Evolutionary conservation across 2,113 vertebrate species (phyloP).

Genomic region (Raphicerus campestris): DNA sequence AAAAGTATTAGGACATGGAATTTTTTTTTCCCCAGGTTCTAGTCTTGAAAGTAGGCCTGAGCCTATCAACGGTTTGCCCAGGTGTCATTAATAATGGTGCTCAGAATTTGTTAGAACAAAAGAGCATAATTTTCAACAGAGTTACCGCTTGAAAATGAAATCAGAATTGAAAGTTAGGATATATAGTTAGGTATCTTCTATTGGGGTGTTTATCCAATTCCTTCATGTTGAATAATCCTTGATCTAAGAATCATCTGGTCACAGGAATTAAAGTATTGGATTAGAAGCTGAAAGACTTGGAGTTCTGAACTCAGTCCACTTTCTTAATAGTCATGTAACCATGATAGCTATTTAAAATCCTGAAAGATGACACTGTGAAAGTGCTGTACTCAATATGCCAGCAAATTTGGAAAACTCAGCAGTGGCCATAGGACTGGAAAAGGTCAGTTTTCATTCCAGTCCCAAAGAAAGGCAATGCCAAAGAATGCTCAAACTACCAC

Average conservation of each 20-base stretch:
- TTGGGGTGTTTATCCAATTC: neutral
- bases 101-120: slow-evolving; percentile 27
- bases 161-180: neutral
- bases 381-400: neutral
- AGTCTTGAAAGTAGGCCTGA: neutral
- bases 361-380: neutral
- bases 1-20: neutral
- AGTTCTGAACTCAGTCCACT: slow-evolving; percentile 4
- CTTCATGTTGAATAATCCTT: slow-evolving; percentile 24
- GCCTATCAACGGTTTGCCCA: neutral
- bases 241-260: slow-evolving; percentile 19
- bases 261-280: slow-evolving; percentile 12
- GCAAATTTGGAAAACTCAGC: neutral
- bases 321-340: neutral
- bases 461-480: too few species aligned
- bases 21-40: neutral
- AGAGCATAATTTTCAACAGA: neutral
- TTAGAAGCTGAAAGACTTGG: slow-evolving; percentile 29
- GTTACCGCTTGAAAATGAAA: slow-evolving; percentile 41
- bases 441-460: too few species aligned
- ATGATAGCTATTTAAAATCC: neutral
- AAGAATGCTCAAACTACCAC: too few species aligned
- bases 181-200: neutral
- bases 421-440: neutral
- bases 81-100: neutral